These are phyloP conservation scores for Drosophila equinoxialis DNA, from an alignment of 1,140 invertebrate genomes.

Conservation along the genomic window DNA sequence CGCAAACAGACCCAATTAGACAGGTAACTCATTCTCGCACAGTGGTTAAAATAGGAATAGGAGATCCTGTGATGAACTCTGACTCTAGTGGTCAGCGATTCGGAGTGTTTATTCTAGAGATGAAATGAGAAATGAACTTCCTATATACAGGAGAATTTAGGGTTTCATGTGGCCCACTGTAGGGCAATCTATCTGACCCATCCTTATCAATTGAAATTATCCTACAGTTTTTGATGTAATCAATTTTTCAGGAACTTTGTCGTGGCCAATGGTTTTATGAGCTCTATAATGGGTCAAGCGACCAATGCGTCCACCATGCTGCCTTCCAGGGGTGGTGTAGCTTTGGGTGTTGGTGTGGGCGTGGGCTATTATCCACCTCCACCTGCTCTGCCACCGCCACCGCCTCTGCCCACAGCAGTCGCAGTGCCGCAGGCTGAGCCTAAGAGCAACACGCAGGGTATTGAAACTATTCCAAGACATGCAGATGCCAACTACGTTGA, in stretches of 20 bases:
- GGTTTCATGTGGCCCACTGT: background rate
- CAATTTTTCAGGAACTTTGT: conserved; percentile 83
- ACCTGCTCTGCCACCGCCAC: conserved; percentile 1
- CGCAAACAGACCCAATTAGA: conserved; percentile 75
- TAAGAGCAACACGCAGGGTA: conserved; percentile 49
- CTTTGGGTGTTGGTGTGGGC: conserved; percentile 32
- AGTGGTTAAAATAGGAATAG: background rate
- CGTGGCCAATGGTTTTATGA: conserved; percentile 83
- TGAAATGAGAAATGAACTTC: too few species aligned
- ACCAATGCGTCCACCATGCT: conserved; percentile 40
- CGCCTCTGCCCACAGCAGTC: too few species aligned
- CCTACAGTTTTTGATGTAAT: conserved; percentile 63
- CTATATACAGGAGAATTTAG: too few species aligned
- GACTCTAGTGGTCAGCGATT: too few species aligned
- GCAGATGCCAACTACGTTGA: conserved; percentile 48
- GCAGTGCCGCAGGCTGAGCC: conserved; percentile 16
- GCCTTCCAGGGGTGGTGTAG: conserved; percentile 25
- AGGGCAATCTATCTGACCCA: conserved; percentile 2
- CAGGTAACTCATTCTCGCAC: conserved; percentile 6
- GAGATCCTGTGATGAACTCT: background rate
- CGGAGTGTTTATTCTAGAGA: too few species aligned
- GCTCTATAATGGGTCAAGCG: conserved; percentile 75
- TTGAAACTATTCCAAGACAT: conserved; percentile 42
- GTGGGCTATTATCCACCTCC: conserved; percentile 54
- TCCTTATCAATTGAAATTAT: conserved; percentile 17